Evolutionary conservation across 2,113 vertebrate species (phyloP).

Genomic region (mouse (Mus musculus)): DNA sequence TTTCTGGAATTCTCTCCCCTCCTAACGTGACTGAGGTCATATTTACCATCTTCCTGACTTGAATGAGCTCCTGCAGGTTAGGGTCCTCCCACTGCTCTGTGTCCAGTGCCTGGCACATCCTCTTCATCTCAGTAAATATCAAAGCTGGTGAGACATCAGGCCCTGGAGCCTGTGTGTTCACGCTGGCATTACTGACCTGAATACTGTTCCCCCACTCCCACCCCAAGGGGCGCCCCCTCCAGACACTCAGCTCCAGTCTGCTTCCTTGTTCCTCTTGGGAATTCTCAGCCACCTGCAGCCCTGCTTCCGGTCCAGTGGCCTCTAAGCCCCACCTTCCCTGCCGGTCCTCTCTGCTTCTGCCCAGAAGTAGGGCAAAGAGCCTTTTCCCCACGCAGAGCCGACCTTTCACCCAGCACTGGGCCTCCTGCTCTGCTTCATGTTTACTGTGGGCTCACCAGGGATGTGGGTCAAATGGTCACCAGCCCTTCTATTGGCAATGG

Average conservation of each 20-base stretch:
- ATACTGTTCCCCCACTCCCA: neutral
- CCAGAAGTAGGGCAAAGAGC: neutral
- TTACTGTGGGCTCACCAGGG: neutral
- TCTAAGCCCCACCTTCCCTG: neutral
- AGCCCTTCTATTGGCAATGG: neutral
- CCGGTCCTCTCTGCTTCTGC: neutral
- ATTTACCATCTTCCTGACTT: neutral
- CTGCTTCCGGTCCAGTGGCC: neutral
- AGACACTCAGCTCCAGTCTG: rapidly evolving
- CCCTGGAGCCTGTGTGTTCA: neutral
- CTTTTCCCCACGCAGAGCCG: neutral
- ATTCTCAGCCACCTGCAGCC: neutral
- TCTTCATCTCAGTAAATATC: neutral
- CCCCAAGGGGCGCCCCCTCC: rapidly evolving
- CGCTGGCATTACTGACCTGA: neutral
- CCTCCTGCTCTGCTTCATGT: neutral
- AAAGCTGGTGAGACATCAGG: neutral
- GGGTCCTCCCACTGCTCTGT: neutral
- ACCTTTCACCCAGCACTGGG: neutral
- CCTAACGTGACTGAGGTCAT: neutral
- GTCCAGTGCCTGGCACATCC: neutral
- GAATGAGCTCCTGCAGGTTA: rapidly evolving
- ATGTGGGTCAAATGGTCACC: neutral
- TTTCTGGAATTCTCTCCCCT: neutral
- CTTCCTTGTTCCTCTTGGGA: neutral